Evolutionary conservation across 1,140 invertebrate genomes (phyloP).

Genomic region (Potamilus streckersoni): DNA sequence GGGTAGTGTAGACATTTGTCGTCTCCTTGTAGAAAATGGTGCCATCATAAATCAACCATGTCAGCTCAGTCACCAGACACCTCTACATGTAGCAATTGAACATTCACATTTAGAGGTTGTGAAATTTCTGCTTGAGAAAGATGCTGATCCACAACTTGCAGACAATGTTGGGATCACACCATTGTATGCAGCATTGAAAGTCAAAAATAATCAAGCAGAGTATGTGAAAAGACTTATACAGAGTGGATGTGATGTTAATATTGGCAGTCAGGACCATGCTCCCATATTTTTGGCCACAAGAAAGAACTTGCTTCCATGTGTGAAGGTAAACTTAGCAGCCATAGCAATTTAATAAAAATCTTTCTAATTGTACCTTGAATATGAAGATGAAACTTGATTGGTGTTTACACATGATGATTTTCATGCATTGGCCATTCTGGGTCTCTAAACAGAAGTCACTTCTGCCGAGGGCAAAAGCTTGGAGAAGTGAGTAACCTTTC

Average conservation of each 20-base stretch:
- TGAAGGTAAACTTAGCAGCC: constrained; percentile 33
- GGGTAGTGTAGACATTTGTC: constrained; percentile 38
- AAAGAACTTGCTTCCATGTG: constrained; percentile 41
- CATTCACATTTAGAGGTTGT: constrained; percentile 31
- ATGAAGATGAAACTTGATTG: too few relatives aligned
- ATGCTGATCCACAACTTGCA: constrained; percentile 45
- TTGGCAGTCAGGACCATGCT: constrained; percentile 57
- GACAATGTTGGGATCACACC: constrained; percentile 58
- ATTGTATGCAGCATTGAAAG: constrained; percentile 45
- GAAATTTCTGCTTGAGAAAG: constrained; percentile 31
- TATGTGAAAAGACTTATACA: constrained; percentile 42
- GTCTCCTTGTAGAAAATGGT: constrained; percentile 34
- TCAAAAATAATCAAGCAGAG: constrained; percentile 32
- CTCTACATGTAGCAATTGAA: constrained; percentile 44
- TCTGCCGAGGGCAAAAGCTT: too few relatives aligned
- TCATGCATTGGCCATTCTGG: too few relatives aligned
- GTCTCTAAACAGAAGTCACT: too few relatives aligned
- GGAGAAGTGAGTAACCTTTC: too few relatives aligned
- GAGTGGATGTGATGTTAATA: constrained; percentile 49
- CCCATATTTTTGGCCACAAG: constrained; percentile 52
- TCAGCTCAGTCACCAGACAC: constrained; percentile 39
- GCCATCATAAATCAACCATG: constrained; percentile 43
- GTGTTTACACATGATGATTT: too few relatives aligned
- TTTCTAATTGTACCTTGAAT: too few relatives aligned
- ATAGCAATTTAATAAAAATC: too few relatives aligned